phyloP scores from a whole-genome alignment of 2,797 vertebrate genomes.

The Poeciliopsis gracilis region DNA sequence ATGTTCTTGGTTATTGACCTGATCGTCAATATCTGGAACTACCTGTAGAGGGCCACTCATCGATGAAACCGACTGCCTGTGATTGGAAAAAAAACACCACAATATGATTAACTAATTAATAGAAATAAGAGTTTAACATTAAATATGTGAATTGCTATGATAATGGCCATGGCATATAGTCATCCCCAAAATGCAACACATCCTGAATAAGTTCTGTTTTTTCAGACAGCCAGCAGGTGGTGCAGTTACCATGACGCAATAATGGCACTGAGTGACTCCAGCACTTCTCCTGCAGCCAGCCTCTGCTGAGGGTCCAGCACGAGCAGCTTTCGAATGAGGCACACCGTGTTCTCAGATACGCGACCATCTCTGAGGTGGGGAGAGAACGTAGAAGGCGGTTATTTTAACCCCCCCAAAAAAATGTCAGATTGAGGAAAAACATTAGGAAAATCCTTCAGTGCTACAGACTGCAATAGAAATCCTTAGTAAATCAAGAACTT shows the following conservation, averaged over 20 bases:
- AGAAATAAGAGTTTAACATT: not conserved
- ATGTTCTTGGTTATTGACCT: conserved; percentile 90
- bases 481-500: not conserved
- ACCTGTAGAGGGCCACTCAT: conserved; percentile 96
- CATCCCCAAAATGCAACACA: not conserved
- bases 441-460: not conserved
- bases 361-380: conserved; percentile 87
- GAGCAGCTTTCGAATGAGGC: conserved; percentile 96
- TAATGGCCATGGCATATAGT: not conserved
- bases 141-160: not conserved
- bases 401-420: not conserved
- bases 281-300: conserved; percentile 91
- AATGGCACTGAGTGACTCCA: conserved; percentile 94
- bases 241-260: conserved; percentile 91
- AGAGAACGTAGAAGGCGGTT: not conserved
- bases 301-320: conserved; percentile 97
- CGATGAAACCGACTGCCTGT: conserved; percentile 95
- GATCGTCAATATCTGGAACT: conserved; percentile 97
- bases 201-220: not conserved
- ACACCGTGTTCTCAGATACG: conserved; percentile 97
- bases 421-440: not conserved
- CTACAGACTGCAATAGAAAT: not conserved
- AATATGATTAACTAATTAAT: conserved; percentile 1
- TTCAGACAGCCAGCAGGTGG: conserved; percentile 59
- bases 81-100: conserved; percentile 21